Conservation (phyloP, 1,140 invertebrate species). For the Teleogryllus occipitalis region DNA sequence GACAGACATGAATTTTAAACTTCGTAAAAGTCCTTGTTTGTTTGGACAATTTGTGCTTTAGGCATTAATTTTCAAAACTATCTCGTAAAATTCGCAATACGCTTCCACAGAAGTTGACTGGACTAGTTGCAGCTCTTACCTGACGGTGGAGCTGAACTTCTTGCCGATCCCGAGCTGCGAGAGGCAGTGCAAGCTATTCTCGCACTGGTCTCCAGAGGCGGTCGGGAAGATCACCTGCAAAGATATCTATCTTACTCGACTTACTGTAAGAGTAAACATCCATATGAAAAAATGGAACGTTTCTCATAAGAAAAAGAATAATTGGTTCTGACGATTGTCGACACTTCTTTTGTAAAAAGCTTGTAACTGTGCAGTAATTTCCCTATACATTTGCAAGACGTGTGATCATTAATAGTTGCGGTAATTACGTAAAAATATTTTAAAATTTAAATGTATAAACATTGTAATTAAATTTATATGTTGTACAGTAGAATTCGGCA, state of each 20-base stretch:
- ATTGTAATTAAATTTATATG: too few relatives aligned
- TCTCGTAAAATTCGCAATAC: too few relatives aligned
- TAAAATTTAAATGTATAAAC: too few relatives aligned
- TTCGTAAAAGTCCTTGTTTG: too few relatives aligned
- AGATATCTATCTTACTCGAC: background rate
- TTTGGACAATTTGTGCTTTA: background rate
- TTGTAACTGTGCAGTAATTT: background rate
- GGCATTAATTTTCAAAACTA: background rate
- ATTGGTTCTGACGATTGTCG: background rate
- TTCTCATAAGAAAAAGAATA: background rate
- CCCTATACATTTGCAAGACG: background rate
- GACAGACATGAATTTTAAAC: too few relatives aligned
- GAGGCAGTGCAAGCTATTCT: slow-evolving; percentile 60
- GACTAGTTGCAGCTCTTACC: slow-evolving; percentile 38
- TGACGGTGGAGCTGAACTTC: slow-evolving; percentile 59
- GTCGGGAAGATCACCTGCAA: slow-evolving; percentile 56
- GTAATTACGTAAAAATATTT: too few relatives aligned
- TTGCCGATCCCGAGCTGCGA: slow-evolving; percentile 60
- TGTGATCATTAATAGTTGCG: too few relatives aligned
- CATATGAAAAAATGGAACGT: background rate
- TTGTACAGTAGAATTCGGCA: too few relatives aligned
- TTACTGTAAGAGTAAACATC: too few relatives aligned
- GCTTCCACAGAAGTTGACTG: too few relatives aligned
- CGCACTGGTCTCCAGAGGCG: slow-evolving; percentile 55
- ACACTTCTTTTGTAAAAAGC: background rate